A percentile compares a stretch with the other conserved stretches of the same genome.
Evolutionary conservation across 2,797 vertebrate genomes (phyloP).

Genomic region (Acridotheres tristis): DNA sequence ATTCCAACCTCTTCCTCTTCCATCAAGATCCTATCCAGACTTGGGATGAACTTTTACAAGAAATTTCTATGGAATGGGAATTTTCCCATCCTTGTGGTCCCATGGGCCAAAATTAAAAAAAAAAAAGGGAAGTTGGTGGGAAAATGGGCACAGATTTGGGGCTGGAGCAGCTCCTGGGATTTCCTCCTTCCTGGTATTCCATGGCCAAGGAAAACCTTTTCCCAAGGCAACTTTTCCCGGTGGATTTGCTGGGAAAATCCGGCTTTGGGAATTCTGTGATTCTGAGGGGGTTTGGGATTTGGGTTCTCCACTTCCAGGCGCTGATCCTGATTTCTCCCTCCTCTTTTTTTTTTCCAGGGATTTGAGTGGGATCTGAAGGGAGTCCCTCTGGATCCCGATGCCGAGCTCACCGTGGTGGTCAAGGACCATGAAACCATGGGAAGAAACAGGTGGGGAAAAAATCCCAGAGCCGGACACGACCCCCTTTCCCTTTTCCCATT

Average conservation of each 20-base stretch:
- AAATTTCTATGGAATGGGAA: neutral
- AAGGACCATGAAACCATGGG: conserved; percentile 97
- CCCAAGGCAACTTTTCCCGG: fast-evolving
- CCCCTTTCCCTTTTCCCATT: neutral
- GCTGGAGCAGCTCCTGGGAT: fast-evolving
- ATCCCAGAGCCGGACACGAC: fast-evolving
- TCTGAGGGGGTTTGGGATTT: fast-evolving
- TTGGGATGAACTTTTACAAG: fast-evolving
- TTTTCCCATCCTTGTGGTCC: neutral
- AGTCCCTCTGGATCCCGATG: conserved; percentile 84
- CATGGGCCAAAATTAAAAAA: fast-evolving
- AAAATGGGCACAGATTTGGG: fast-evolving
- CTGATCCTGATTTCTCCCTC: neutral
- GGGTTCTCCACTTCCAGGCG: fast-evolving
- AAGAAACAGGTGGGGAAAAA: conserved; percentile 86
- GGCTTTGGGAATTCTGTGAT: neutral
- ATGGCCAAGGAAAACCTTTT: fast-evolving
- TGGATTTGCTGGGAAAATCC: neutral
- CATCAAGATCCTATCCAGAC: neutral
- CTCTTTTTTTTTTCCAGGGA: conserved; percentile 75
- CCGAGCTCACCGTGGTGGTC: conserved; percentile 90
- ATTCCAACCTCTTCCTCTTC: neutral
- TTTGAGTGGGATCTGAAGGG: conserved; percentile 98
- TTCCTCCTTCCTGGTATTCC: fast-evolving
- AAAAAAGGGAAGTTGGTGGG: neutral